Conservation (phyloP, 2,797 vertebrate genomes). For the Anomalospiza imberbis region DNA sequence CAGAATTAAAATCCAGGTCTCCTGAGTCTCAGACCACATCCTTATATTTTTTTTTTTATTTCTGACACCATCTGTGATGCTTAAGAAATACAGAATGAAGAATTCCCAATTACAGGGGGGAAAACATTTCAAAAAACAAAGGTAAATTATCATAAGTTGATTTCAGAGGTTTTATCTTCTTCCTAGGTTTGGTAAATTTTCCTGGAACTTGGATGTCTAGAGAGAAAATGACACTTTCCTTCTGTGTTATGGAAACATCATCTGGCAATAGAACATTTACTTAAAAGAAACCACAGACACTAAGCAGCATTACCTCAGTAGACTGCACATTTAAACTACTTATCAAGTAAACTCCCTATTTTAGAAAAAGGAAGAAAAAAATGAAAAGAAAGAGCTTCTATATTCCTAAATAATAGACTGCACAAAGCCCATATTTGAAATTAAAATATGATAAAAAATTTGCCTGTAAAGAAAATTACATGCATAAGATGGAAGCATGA, state of each 20-base stretch:
- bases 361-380: neutral
- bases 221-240: neutral
- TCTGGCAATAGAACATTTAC: neutral
- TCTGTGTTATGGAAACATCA: neutral
- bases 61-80: neutral
- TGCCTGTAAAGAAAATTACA: neutral
- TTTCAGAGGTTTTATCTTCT: neutral
- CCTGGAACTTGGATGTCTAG: neutral
- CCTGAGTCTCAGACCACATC: neutral
- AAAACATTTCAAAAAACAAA: neutral
- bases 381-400: fast-evolving
- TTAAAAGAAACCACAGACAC: neutral
- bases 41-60: neutral
- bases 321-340: neutral
- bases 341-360: neutral
- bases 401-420: neutral
- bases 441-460: neutral
- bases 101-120: neutral
- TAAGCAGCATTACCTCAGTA: neutral
- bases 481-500: neutral
- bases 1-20: neutral
- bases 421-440: neutral
- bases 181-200: neutral
- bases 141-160: neutral
- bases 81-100: neutral